Evolutionary conservation across 1,140 invertebrate genomes (phyloP).

Genomic region (Calliopsis andreniformis): DNA sequence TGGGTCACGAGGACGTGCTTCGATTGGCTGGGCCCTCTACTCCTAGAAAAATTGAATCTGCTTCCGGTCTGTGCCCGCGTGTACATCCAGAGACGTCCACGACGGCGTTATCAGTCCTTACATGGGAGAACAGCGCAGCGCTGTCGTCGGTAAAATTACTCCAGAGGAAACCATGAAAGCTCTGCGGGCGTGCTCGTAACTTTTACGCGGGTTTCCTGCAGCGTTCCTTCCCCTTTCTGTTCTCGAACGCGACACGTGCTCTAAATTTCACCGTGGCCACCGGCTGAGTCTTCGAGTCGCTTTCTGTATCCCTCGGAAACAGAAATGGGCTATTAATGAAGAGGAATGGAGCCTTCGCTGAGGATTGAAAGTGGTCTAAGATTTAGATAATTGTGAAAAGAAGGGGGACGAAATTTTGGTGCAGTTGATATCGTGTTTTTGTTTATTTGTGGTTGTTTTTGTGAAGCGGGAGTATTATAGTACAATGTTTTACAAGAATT

Average conservation of each 20-base stretch:
- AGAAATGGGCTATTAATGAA: no score
- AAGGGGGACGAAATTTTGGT: no score
- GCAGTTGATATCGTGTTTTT: no score
- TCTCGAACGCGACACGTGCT: not conserved
- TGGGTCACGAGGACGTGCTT: slow-evolving; percentile 2
- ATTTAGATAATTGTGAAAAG: no score
- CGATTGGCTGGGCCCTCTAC: slow-evolving; percentile 3
- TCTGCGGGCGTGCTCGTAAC: not conserved
- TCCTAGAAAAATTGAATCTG: slow-evolving; percentile 24
- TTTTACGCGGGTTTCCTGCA: not conserved
- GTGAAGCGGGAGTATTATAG: no score
- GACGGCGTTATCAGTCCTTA: slow-evolving; percentile 24
- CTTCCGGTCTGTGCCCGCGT: not conserved
- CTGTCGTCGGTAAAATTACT: slow-evolving; percentile 22
- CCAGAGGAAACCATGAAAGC: slow-evolving; percentile 1
- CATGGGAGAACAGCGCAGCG: not conserved
- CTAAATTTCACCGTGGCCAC: not conserved
- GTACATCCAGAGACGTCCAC: not conserved
- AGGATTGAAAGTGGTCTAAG: no score
- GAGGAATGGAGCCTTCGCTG: no score
- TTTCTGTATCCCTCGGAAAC: no score
- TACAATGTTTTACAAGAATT: no score
- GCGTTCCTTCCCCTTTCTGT: no score
- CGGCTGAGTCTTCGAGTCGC: no score
- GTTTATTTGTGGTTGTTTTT: no score